Conservation (phyloP, 2,113 vertebrate genomes). For the Vidua chalybeata region DNA sequence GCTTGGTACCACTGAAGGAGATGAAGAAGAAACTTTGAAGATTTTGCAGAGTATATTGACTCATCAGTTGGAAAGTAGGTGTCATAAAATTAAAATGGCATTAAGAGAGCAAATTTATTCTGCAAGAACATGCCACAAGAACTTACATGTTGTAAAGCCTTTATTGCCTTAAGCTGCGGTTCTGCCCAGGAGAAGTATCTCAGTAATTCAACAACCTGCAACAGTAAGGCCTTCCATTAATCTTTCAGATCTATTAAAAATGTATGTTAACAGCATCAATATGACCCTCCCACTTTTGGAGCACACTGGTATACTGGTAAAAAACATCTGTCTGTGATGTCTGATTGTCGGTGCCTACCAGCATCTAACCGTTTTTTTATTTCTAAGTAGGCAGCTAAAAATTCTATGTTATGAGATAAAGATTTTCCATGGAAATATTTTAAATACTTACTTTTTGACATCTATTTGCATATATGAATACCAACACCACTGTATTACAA, state of each 20-base stretch:
- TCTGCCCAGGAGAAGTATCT: conserved; percentile 99
- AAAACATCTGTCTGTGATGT: background rate
- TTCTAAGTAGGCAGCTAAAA: background rate
- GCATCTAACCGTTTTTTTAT: background rate
- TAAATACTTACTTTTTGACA: background rate
- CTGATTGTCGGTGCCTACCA: background rate
- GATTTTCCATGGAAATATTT: background rate
- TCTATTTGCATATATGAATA: background rate
- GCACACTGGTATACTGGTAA: background rate
- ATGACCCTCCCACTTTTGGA: background rate
- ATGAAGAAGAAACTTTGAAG: background rate
- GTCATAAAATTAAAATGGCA: background rate
- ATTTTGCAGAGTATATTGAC: background rate
- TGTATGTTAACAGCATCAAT: background rate
- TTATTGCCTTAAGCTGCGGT: conserved; percentile 95
- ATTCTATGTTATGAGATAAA: background rate
- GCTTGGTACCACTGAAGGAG: background rate
- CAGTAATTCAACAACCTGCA: conserved; percentile 93
- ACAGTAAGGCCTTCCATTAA: conserved; percentile 10
- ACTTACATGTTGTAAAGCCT: conserved; percentile 96
- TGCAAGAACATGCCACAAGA: background rate
- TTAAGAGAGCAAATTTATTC: background rate
- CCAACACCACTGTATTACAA: background rate
- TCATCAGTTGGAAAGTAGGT: background rate
- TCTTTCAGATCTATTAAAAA: background rate